Evolutionary conservation across 2,888 invertebrate species (phyloP).

Genomic region (Rapana venosa): DNA sequence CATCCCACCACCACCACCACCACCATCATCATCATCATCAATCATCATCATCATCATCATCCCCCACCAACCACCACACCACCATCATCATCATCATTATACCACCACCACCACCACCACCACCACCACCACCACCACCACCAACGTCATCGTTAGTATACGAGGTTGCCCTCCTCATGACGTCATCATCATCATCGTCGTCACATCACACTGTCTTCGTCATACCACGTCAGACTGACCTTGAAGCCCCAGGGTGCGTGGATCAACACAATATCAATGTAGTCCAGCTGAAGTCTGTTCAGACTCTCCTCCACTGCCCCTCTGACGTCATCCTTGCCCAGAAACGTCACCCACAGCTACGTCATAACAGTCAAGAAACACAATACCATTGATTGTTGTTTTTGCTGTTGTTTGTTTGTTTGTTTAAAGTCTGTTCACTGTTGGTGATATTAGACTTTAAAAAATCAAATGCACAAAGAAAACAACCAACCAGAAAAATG

Average conservation of each 20-base stretch:
- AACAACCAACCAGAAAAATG: no score
- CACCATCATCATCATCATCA: not conserved
- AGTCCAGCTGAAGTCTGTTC: conserved; percentile 84
- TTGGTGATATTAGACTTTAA: no score
- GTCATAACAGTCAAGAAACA: not conserved
- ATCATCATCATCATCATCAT: not conserved
- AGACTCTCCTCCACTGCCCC: conserved; percentile 39
- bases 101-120: not conserved
- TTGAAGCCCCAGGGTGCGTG: conserved; percentile 93
- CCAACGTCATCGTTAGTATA: not conserved
- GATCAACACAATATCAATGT: conserved; percentile 91
- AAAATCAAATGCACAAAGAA: no score
- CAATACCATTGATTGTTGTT: not conserved
- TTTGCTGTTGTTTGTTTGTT: not conserved
- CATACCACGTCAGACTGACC: conserved; percentile 78
- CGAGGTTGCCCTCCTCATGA: no score
- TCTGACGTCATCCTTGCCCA: conserved; percentile 41
- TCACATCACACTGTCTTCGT: not conserved
- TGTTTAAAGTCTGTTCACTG: no score
- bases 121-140: no score
- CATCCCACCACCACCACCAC: not conserved
- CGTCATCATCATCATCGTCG: not conserved
- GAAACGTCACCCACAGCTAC: conserved; percentile 36
- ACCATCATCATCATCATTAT: not conserved
- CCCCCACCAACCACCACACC: not conserved